phyloP scores from a whole-genome alignment of 1,140 invertebrate genomes.

The Zaprionus lachaisei region DNA sequence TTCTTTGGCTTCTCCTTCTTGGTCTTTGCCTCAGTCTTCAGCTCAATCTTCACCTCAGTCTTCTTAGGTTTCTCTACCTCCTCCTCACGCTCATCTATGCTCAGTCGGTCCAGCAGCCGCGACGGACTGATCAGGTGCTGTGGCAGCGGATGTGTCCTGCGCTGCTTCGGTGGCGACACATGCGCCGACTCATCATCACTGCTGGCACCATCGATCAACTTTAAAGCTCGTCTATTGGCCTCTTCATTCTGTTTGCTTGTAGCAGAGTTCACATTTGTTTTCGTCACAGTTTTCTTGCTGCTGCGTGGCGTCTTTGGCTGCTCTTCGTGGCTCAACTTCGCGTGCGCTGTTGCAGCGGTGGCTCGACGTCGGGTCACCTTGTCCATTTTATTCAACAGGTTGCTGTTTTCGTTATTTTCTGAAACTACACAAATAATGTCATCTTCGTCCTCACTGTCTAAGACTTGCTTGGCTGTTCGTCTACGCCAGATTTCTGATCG shows the following conservation, averaged over 20 bases:
- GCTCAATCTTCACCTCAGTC: slow-evolving; percentile 39
- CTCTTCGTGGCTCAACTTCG: not conserved
- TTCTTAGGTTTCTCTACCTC: slow-evolving; percentile 32
- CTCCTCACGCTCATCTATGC: slow-evolving; percentile 75
- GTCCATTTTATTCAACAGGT: slow-evolving; percentile 78
- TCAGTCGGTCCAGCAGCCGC: slow-evolving; percentile 71
- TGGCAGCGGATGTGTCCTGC: slow-evolving; percentile 52
- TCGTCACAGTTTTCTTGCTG: slow-evolving; percentile 56
- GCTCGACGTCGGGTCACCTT: slow-evolving; percentile 47
- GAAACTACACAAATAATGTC: slow-evolving; percentile 58
- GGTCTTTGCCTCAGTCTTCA: slow-evolving; percentile 50
- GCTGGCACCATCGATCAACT: slow-evolving; percentile 12
- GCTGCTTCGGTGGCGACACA: slow-evolving; percentile 75
- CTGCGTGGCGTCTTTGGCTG: slow-evolving; percentile 77
- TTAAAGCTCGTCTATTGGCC: slow-evolving; percentile 33
- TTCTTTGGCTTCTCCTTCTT: slow-evolving; percentile 10
- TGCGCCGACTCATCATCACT: slow-evolving; percentile 32
- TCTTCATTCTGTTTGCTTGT: slow-evolving; percentile 24
- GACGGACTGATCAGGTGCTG: slow-evolving; percentile 78
- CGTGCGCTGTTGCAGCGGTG: slow-evolving; percentile 19
- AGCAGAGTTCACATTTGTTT: slow-evolving; percentile 22
- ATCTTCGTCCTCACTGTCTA: slow-evolving; percentile 65
- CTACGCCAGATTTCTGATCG: slow-evolving; percentile 72
- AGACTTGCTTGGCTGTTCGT: slow-evolving; percentile 51
- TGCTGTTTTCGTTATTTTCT: slow-evolving; percentile 79